phyloP scores from a whole-genome alignment of 2,797 vertebrate species.

The Malurus splendens region DNA sequence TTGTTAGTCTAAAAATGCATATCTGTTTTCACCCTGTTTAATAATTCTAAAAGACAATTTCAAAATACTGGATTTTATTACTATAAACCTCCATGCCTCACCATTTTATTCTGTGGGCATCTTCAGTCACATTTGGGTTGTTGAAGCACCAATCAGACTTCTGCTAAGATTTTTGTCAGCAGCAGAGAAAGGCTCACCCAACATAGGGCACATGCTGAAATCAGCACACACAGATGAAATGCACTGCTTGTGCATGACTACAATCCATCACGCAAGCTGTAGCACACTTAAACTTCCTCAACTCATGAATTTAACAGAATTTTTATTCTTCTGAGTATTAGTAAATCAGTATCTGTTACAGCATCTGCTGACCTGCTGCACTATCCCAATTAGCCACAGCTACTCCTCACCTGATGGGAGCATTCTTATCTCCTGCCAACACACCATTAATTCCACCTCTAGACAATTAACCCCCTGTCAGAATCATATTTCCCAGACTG shows the following conservation, averaged over 20 bases:
- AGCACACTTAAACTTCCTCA: background rate
- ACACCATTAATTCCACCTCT: background rate
- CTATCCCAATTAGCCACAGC: background rate
- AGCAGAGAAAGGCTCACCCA: background rate
- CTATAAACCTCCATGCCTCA: background rate
- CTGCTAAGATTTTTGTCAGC: background rate
- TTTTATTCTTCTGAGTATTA: background rate
- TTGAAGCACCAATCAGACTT: background rate
- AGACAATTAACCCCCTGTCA: slow-evolving; percentile 15
- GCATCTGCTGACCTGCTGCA: background rate
- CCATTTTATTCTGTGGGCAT: background rate
- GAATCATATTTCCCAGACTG: background rate
- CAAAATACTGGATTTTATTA: background rate
- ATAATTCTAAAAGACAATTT: background rate
- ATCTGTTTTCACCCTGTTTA: background rate
- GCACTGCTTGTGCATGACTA: background rate
- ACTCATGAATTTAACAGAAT: background rate
- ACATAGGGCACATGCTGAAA: background rate
- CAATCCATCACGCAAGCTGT: background rate
- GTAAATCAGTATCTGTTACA: slow-evolving; percentile 1
- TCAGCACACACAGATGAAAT: background rate
- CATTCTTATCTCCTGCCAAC: slow-evolving; percentile 1
- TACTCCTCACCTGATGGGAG: background rate
- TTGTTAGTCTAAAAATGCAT: background rate
- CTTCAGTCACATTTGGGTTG: background rate